Evolutionary conservation across 2,888 invertebrate species (phyloP), one percentile per base, ranked within the genome.

Genomic region (Laothoe populi): DNA sequence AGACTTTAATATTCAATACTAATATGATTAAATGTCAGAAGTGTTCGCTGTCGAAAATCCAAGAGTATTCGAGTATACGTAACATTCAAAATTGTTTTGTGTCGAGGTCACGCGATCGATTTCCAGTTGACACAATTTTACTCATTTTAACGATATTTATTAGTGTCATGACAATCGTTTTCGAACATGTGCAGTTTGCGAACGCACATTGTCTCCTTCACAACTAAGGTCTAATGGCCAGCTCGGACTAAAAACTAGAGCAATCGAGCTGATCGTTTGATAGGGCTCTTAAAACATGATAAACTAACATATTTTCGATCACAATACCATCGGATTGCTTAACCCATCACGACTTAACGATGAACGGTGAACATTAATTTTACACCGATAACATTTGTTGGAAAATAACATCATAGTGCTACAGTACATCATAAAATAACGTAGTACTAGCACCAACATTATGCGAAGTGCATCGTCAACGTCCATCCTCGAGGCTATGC

Each of bases 61-160:
- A 58, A 58, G n/a, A 8, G 57, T 58, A 16, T 40, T 11, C 13
- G 23, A 13, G 5, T 31, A 13, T n/a, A 58, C n/a, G 40, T 38
- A 40, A 57, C 38, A n/a, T 24, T 57, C n/a, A 42, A 23, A 42
- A 38, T n/a, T 35, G 31, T 53, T 53, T 53, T 26, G 31, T 49
- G 53, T 35, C 31, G 35, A 53, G 53, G 53, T 19, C 53, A 35
- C 35, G 1, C 53, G 35, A 53, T 53, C 53, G 53, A 53, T 53
- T 53, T 35, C 16, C 53, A 31, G 4, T 31, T 53, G 35, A 53
- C 35, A 35, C 31, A 31, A 53, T 19, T 16, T 48, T 26, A n/a
- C n/a, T 7, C n/a, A 26, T 48, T 48, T 53, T 53, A 35, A 53
- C 19, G 44, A 19, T 7, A 7, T 44, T 44, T 19, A 8, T 44